A percentile compares a stretch with the other conserved stretches of the same genome.
Evolutionary conservation across 2,888 invertebrate species (phyloP).

Genomic region (Gymnosoma rotundatum): DNA sequence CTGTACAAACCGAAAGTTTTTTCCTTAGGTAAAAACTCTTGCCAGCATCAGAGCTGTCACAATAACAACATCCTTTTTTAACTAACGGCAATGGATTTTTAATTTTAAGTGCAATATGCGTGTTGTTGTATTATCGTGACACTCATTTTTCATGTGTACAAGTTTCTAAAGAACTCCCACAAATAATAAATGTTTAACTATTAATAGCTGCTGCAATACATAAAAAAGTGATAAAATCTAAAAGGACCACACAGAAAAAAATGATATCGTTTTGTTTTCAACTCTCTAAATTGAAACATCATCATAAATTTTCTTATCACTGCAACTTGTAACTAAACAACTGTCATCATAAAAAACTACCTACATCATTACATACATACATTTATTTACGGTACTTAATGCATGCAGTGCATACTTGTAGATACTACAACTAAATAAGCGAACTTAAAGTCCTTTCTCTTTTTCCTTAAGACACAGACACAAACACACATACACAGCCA

Average conservation of each 20-base stretch:
- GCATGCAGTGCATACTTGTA: conserved; percentile 10
- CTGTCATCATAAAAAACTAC: conserved; percentile 49
- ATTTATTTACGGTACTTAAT: conserved; percentile 33
- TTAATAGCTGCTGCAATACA: not conserved
- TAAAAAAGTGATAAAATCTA: not conserved
- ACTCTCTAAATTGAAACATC: conserved; percentile 28
- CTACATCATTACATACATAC: conserved; percentile 8
- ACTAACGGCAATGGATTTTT: too few species aligned
- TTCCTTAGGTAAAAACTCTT: too few species aligned
- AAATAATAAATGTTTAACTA: not conserved
- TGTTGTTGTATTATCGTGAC: too few species aligned
- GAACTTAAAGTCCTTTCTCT: conserved; percentile 18
- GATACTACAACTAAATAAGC: not conserved
- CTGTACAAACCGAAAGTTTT: too few species aligned
- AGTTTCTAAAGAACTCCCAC: not conserved
- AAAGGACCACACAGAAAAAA: conserved; percentile 21
- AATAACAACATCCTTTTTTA: too few species aligned
- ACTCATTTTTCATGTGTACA: too few species aligned
- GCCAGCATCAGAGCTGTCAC: too few species aligned
- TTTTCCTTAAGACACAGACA: not conserved
- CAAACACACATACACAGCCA: conserved; percentile 22
- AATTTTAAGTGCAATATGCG: too few species aligned
- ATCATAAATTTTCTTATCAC: conserved; percentile 34
- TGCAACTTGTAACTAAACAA: conserved; percentile 36
- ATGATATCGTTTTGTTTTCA: not conserved